These are phyloP conservation scores for Bemisia tabaci DNA, from an alignment of 1,140 invertebrate species.

Conservation along the genomic window DNA sequence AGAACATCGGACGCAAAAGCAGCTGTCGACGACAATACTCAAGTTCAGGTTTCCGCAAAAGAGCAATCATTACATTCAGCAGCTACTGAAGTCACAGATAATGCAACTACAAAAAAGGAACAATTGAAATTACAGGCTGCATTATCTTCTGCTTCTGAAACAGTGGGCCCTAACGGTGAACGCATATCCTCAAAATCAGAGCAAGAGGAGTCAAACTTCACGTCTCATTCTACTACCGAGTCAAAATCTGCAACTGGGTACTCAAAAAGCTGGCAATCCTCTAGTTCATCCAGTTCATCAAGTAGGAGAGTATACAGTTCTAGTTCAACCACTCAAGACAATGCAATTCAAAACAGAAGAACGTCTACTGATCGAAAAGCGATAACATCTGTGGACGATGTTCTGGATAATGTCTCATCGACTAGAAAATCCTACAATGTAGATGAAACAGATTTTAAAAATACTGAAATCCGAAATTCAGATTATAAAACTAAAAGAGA, in stretches of 20 bases:
- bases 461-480: neutral
- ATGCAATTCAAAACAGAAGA: neutral
- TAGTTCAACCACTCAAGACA: neutral
- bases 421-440: neutral
- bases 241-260: slow-evolving; percentile 6
- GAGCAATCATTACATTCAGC: slow-evolving; percentile 2
- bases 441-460: neutral
- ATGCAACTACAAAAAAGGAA: slow-evolving; percentile 3
- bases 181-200: slow-evolving; percentile 5
- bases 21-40: neutral
- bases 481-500: neutral
- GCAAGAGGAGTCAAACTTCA: slow-evolving; percentile 4
- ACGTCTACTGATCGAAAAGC: slow-evolving; percentile 3
- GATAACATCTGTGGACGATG: slow-evolving; percentile 9
- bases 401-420: neutral
- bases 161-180: neutral
- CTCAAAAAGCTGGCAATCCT: slow-evolving; percentile 14
- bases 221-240: slow-evolving; percentile 11
- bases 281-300: slow-evolving; percentile 15
- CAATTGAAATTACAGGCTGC: slow-evolving; percentile 5
- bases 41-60: slow-evolving; percentile 5
- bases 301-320: slow-evolving; percentile 8
- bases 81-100: slow-evolving; percentile 1
- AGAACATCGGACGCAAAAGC: slow-evolving; percentile 10
- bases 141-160: slow-evolving; percentile 4